Percentiles rank a stretch among this genome's conserved stretches.
These are phyloP conservation scores for Corythaeola cristata DNA, from an alignment of 2,113 vertebrate genomes.

Conservation along the genomic window DNA sequence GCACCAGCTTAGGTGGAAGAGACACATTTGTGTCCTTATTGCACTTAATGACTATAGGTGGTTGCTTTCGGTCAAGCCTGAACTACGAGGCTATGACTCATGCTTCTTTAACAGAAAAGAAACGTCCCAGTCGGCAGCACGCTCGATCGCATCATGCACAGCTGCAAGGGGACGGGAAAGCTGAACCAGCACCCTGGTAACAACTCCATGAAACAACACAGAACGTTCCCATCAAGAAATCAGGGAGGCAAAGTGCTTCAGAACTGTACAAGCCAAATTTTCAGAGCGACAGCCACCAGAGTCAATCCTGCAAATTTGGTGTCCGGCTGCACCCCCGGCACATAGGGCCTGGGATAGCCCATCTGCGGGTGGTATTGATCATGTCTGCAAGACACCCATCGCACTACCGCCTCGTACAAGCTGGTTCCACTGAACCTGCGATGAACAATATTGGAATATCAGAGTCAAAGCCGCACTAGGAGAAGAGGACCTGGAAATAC, in stretches of 20 bases:
- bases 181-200: background rate
- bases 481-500: background rate
- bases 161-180: background rate
- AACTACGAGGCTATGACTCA: background rate
- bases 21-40: background rate
- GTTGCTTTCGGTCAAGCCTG: conserved; percentile 18
- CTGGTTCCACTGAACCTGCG: background rate
- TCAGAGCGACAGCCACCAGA: background rate
- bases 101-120: background rate
- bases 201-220: background rate
- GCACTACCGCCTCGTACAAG: accelerated
- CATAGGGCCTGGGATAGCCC: background rate
- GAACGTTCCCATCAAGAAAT: accelerated
- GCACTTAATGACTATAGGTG: background rate
- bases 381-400: background rate
- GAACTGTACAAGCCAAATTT: background rate
- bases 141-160: background rate
- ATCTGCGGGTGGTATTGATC: background rate
- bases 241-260: background rate
- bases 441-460: background rate
- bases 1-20: background rate
- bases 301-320: background rate
- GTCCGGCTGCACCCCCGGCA: background rate
- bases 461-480: background rate
- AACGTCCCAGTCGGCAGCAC: background rate